These are phyloP conservation scores for Zaprionus capensis DNA, from an alignment of 1,140 invertebrate species.

Conservation along the genomic window DNA sequence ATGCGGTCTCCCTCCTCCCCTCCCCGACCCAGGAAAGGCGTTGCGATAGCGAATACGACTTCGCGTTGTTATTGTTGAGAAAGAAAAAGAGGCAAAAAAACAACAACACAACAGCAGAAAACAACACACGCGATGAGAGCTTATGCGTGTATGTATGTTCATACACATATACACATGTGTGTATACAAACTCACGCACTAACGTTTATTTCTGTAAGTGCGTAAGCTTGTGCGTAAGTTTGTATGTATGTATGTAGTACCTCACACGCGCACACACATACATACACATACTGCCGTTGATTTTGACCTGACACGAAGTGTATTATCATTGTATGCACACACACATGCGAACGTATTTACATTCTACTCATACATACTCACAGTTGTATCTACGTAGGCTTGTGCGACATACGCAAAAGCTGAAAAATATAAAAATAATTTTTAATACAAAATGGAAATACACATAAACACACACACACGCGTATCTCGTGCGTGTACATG, in stretches of 20 bases:
- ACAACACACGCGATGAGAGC: slow-evolving; percentile 19
- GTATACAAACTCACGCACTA: slow-evolving; percentile 36
- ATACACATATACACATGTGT: slow-evolving; percentile 10
- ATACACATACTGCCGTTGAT: slow-evolving; percentile 26
- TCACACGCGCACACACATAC: slow-evolving; percentile 40
- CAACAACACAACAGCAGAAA: slow-evolving; percentile 25
- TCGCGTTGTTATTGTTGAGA: slow-evolving; percentile 43
- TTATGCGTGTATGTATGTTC: slow-evolving; percentile 4
- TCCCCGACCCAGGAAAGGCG: neutral
- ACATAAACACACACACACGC: slow-evolving; percentile 21
- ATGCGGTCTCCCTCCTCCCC: slow-evolving; percentile 5
- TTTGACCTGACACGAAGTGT: slow-evolving; percentile 36
- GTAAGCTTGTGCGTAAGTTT: slow-evolving; percentile 15
- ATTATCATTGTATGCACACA: neutral
- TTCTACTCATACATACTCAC: slow-evolving; percentile 10
- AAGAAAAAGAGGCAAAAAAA: slow-evolving; percentile 27
- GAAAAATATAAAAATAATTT: slow-evolving; percentile 66
- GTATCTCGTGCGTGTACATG: slow-evolving; percentile 17
- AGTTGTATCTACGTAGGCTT: slow-evolving; percentile 22
- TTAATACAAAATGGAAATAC: slow-evolving; percentile 39
- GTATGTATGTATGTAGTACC: slow-evolving; percentile 25
- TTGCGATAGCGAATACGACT: slow-evolving; percentile 52
- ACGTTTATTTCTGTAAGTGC: slow-evolving; percentile 38
- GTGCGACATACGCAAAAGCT: slow-evolving; percentile 52
- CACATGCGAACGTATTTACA: slow-evolving; percentile 21